A percentile compares a stretch with the other conserved stretches of the same genome.
These are phyloP conservation scores for Amblyopsis hoosieri DNA, from an alignment of 2,797 vertebrate species.

Conservation along the genomic window DNA sequence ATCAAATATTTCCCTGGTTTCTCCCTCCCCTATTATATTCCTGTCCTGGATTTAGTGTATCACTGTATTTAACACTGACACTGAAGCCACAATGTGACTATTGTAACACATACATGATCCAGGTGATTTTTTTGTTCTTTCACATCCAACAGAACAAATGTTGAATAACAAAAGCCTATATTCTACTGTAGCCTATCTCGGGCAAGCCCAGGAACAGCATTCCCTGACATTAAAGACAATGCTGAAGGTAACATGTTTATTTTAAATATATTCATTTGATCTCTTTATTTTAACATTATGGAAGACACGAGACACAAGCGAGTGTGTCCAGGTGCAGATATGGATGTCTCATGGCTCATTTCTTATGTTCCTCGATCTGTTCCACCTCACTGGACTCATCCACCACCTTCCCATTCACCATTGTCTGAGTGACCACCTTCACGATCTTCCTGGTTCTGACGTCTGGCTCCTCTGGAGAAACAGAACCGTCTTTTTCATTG, in stretches of 20 bases:
- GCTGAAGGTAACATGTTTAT: too few relatives aligned
- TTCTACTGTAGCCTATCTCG: too few relatives aligned
- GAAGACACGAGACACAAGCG: background rate
- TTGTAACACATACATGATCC: background rate
- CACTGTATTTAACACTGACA: slow-evolving; percentile 42
- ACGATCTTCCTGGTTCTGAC: slow-evolving; percentile 84
- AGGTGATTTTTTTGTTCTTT: too few relatives aligned
- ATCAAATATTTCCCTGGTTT: slow-evolving; percentile 28
- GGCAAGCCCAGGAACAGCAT: too few relatives aligned
- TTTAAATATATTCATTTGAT: too few relatives aligned
- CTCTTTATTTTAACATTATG: background rate
- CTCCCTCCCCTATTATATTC: slow-evolving; percentile 14
- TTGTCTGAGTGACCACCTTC: slow-evolving; percentile 84
- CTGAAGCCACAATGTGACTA: background rate
- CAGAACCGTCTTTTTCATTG: background rate
- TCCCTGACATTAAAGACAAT: too few relatives aligned
- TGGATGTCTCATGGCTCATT: slow-evolving; percentile 56
- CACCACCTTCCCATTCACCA: slow-evolving; percentile 84
- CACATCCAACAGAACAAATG: too few relatives aligned
- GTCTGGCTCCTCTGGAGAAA: slow-evolving; percentile 76
- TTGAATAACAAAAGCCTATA: too few relatives aligned
- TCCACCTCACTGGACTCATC: slow-evolving; percentile 84
- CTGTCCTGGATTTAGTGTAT: slow-evolving; percentile 19
- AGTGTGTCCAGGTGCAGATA: background rate
- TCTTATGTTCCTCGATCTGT: slow-evolving; percentile 79